Base-by-base conservation (phyloP, 2,888 invertebrate species). In the Galeopsomyia nigrocyanea region DNA sequence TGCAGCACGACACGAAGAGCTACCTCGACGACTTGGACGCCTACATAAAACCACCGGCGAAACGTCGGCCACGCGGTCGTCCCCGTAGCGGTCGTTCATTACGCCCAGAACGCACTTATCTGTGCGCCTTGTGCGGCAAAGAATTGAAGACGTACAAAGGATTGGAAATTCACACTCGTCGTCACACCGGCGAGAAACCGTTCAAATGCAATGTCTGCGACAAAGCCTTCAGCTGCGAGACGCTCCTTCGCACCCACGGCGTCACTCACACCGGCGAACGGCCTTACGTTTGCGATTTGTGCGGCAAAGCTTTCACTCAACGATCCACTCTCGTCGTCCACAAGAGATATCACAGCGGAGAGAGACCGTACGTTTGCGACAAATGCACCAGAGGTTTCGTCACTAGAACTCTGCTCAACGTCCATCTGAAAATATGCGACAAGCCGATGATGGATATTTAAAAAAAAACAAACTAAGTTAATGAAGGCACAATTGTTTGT, bases 191-290 rank as follows among this genome's bases (percentile, higher is more conserved):
- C 9, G 85, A 85, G 47, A 82, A 82, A 49, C 84, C 83, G 0
- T 83, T 80, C 66, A 80, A 78, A 0, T 83, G 83, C 71, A 78
- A 79, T n/a, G 76, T 80, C 13, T 83, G 83, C 71, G 82, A 79
- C 50, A 84, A 83, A 69, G 79, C 81, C 66, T 84, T 84, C 68
- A 79, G 82, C 5, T 82, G 83, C 71, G 81, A 83, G 67, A 83
- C 82, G 0, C 72, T 89, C 19, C 78, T 91, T 64, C 88, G 87
- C 47, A 86, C 88, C 0, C 91, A 91, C 53, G 68, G 62, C n/a
- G 79, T 77, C 9, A 81, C 79, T 0, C 83, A 83, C 60, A 79
- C 79, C 5, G 80, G 79, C 0, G 76, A 78, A 1, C 81, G 81
- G 46, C 80, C 81, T 3, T 82, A 80, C 69, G 73, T 69, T 10